Conservation (phyloP, 1,140 invertebrate species). For the Psilanteris sp. region DNA sequence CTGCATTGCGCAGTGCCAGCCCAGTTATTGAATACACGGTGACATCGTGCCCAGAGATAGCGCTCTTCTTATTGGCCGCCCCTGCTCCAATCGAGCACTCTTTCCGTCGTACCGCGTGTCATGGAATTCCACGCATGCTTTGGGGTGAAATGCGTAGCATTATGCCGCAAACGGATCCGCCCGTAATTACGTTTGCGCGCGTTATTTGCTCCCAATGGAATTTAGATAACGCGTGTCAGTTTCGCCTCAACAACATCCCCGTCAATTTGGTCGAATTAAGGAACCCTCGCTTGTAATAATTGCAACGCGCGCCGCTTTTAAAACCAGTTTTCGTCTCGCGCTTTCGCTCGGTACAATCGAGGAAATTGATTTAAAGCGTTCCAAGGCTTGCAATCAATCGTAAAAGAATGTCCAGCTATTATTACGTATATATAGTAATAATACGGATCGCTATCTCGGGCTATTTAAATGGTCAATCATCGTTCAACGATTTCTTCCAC, state of each 20-base stretch:
- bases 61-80: constrained; percentile 64
- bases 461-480: too few species aligned
- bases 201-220: constrained; percentile 57
- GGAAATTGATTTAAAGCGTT: too few species aligned
- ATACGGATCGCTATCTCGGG: too few species aligned
- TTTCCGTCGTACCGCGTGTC: constrained; percentile 12
- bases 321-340: too few species aligned
- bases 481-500: too few species aligned
- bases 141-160: constrained; percentile 66
- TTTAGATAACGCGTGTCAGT: constrained; percentile 41
- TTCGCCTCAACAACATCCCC: constrained; percentile 7
- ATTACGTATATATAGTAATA: too few species aligned
- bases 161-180: constrained; percentile 60
- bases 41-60: constrained; percentile 61
- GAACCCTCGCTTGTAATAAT: background rate
- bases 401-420: too few species aligned
- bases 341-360: too few species aligned
- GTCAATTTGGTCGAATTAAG: constrained; percentile 1
- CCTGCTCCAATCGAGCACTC: constrained; percentile 63
- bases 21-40: constrained; percentile 55
- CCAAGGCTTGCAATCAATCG: too few species aligned
- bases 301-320: too few species aligned
- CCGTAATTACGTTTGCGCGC: constrained; percentile 67
- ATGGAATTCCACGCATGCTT: constrained; percentile 45
- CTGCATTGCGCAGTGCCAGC: constrained; percentile 40